phyloP scores from a whole-genome alignment of 2,888 invertebrate species.

The Aricia artaxerxes region DNA sequence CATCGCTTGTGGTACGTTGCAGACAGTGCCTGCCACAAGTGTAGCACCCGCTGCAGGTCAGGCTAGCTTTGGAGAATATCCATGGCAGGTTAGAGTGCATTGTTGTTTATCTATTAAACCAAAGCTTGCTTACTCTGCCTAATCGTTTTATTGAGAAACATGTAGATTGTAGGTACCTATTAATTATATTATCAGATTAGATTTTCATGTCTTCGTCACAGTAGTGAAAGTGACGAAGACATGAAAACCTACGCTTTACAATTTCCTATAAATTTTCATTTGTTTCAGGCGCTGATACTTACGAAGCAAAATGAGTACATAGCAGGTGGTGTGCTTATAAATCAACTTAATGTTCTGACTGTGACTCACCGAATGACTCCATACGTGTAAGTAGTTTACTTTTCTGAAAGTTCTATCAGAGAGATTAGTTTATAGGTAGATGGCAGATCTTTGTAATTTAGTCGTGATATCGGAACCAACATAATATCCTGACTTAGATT shows the following conservation, averaged over 20 bases:
- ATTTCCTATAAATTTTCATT: too few relatives aligned
- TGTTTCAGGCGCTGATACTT: slow-evolving; percentile 75
- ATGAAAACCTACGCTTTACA: too few relatives aligned
- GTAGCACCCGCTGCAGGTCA: slow-evolving; percentile 72
- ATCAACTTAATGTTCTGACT: slow-evolving; percentile 84
- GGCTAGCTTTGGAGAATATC: slow-evolving; percentile 85
- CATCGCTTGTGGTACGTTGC: slow-evolving; percentile 71
- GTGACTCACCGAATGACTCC: slow-evolving; percentile 85
- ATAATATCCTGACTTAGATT: not conserved
- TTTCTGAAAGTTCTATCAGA: too few relatives aligned
- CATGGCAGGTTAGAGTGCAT: slow-evolving; percentile 82
- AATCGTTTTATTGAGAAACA: too few relatives aligned
- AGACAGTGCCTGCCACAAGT: slow-evolving; percentile 57
- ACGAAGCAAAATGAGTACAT: slow-evolving; percentile 82
- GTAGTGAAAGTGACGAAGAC: too few relatives aligned
- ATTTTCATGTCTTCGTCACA: too few relatives aligned
- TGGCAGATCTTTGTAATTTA: too few relatives aligned
- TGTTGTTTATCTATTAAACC: not conserved
- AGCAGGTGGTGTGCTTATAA: slow-evolving; percentile 87
- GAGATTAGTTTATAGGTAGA: too few relatives aligned
- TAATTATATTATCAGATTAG: too few relatives aligned
- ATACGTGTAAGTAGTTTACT: slow-evolving; percentile 73
- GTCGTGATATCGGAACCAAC: not conserved
- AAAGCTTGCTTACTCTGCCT: not conserved
- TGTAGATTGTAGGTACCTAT: too few relatives aligned